phyloP scores from a whole-genome alignment of 2,797 vertebrate species.

The Chaunax sp. region DNA sequence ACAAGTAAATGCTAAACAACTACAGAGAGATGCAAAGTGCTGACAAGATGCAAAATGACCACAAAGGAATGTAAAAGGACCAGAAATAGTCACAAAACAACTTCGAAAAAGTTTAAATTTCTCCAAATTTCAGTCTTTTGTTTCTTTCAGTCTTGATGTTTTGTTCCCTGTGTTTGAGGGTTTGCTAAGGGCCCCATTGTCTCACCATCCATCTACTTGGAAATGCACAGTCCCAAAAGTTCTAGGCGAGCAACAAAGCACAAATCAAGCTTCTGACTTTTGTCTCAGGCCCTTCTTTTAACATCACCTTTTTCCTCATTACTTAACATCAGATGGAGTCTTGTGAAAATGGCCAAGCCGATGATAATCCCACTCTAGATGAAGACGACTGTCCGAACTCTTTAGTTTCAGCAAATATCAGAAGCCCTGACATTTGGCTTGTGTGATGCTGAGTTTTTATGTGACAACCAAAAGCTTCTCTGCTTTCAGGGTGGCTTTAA shows the following conservation, averaged over 20 bases:
- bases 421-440: too few species aligned
- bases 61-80: background rate
- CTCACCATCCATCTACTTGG: background rate
- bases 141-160: too few species aligned
- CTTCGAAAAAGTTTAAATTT: too few species aligned
- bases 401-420: background rate
- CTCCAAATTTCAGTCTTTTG: too few species aligned
- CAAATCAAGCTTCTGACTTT: background rate
- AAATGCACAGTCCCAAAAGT: background rate
- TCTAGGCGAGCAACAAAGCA: background rate
- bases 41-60: too few species aligned
- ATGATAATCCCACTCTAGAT: background rate
- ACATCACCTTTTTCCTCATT: background rate
- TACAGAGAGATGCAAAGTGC: too few species aligned
- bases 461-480: background rate
- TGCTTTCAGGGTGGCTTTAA: constrained; percentile 6
- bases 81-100: too few species aligned
- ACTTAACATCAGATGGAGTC: background rate
- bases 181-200: background rate
- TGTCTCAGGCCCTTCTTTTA: background rate
- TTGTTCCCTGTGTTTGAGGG: too few species aligned
- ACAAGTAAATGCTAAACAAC: too few species aligned
- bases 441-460: too few species aligned
- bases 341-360: background rate
- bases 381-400: background rate